Evolutionary conservation across 2,113 vertebrate species (phyloP), one percentile per base, ranked within the genome.

Genomic region (Chlorodrepanis virens): DNA sequence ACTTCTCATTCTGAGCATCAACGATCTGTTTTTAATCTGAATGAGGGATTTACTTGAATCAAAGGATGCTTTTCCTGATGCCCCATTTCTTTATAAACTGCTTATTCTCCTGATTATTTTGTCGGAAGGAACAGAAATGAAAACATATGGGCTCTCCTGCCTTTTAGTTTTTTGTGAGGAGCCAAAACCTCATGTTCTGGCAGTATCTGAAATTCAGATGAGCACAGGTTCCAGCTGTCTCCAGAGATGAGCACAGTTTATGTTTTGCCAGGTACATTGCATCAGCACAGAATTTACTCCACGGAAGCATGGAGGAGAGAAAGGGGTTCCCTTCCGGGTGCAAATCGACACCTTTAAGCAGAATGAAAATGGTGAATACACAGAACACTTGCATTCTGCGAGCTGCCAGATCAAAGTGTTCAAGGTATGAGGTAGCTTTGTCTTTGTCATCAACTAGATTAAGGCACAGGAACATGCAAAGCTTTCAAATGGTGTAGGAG

Each of bases 321-420:
- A 99, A 81, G 99, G 99, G 0, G 99, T 99, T 44, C 99, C 99
- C 13, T 99, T 99, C 83, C 98, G 99, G 21, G 98, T 99, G 88
- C 99, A 99, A 96, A 98, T 99, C 7, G 99, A 99, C 96, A 99
- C 99, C 0, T 99, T 99, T 93, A 98, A 98, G 93, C 98, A 98
- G 96, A 99, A 98, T 3, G 98, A 98, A 71, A 98, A 98, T 6
- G 98, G 98, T 28, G 99, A 99, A 89, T 99, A 99, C 95, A 97
- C 98, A 5, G 99, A 99, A 82, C 99, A 99, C 40, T 91, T 99
- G 82, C 98, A 99, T 94, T 99, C 99, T 1, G 98, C 98, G 96
- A 99, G 99, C 98, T 99, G 99, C 97, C 99, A 99, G 97, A 98
- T 99, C 98, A 99, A 99, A 98, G 99, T 99, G 75, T 99, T 99